Percentiles rank a stretch among this genome's conserved stretches.
phyloP scores from a whole-genome alignment of 2,888 invertebrate species.

The Megalurothrips usitatus region DNA sequence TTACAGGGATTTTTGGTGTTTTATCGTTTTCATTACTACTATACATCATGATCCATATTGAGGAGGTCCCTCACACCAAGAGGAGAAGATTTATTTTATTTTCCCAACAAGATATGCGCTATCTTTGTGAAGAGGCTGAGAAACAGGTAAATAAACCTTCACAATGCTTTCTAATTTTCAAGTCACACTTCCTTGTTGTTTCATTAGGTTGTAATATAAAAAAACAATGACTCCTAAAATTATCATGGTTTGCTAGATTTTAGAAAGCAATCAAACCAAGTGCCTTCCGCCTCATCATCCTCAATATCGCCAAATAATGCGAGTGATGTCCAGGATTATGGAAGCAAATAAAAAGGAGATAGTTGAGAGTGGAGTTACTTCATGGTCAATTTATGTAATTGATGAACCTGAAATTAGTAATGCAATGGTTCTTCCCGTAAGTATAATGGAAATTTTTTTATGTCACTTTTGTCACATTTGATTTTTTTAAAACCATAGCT shows the following conservation, averaged over 20 bases:
- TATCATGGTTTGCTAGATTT: no score
- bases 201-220: no score
- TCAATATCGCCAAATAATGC: not conserved
- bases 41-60: slow-evolving; percentile 43
- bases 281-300: not conserved
- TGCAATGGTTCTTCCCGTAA: not conserved
- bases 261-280: not conserved
- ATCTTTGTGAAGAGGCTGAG: slow-evolving; percentile 41
- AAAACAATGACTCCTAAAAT: no score
- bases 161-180: no score
- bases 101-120: slow-evolving; percentile 7
- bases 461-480: not conserved
- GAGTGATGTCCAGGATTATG: not conserved
- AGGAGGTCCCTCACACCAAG: slow-evolving; percentile 51
- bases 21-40: not conserved
- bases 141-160: slow-evolving; percentile 42
- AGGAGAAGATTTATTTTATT: slow-evolving; percentile 52
- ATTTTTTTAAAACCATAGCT: not conserved
- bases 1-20: not conserved
- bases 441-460: not conserved
- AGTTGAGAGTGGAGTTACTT: not conserved
- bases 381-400: not conserved
- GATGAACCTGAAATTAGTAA: not conserved
- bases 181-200: no score
- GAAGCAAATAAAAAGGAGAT: not conserved